Base-by-base conservation (phyloP, 2,113 vertebrate species). In the Phaethon lepturus region DNA sequence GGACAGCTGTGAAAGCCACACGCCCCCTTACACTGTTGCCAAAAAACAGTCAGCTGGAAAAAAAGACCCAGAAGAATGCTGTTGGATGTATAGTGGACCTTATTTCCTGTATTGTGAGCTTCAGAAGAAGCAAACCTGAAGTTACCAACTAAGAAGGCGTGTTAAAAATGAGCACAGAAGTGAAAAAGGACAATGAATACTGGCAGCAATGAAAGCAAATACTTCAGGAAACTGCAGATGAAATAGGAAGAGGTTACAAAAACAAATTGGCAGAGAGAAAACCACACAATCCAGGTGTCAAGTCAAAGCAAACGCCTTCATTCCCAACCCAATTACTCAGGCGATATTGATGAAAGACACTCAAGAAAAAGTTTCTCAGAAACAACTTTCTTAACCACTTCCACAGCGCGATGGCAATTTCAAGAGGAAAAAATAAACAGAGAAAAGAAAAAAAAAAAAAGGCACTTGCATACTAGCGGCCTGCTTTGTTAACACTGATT, bases 371-470 rank as follows among this genome's bases (percentile, higher is more conserved):
- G 4, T 6, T 67, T 33, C 28, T 76, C 28, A 5, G 14, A 50
- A n/a, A 18, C 10, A 47, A 20, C 7, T 28, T 75, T 40, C 44
- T 45, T 49, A 28, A 52, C 35, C n/a, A n/a, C 28, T 45, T 50
- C 23, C 6, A 49, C 52, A 59, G 28, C 7, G 1, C 14, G 11
- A 40, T 12, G 15, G 14, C 28, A 62, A 47, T 10, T 71, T 7
- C 14, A 38, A 15, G 22, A 13, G 8, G 7, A 11, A 17, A 15
- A 4, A 13, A 12, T 11, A 23, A 13, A 1, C 38, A 6, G 10
- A 26, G 14, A 20, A 28, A n/a, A 10, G 8, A 9, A 23, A 17
- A 24, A 10, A 24, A 8, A 10, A 26, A 22, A 14, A 19, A 35
- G 24, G 6, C 9, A 23, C 40, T 52, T 40, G 40, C 40, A 55